Conservation (phyloP, 1,140 invertebrate species). For the Eciton burchellii region DNA sequence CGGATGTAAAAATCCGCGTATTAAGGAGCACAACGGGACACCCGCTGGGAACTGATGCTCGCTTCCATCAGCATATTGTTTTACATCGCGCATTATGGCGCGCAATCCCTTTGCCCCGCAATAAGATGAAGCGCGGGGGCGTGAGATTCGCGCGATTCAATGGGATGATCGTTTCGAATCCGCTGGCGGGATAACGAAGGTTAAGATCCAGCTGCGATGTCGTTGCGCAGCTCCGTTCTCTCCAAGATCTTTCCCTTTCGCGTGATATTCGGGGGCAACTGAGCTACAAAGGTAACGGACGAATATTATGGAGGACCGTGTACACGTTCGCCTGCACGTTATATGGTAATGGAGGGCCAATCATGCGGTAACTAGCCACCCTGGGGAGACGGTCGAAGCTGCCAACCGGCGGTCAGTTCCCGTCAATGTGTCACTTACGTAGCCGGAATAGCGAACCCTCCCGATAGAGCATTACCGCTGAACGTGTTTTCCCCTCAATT, state of each 20-base stretch:
- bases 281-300: constrained; percentile 54
- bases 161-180: not conserved
- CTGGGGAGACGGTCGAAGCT: constrained; percentile 82
- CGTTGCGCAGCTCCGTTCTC: not conserved
- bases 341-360: constrained; percentile 86
- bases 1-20: constrained; percentile 59
- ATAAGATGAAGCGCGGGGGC: constrained; percentile 19
- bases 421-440: constrained; percentile 86
- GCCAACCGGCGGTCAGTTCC: constrained; percentile 84
- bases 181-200: not conserved
- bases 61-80: constrained; percentile 38
- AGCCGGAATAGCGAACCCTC: constrained; percentile 79
- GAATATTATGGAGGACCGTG: constrained; percentile 71
- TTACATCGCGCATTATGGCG: constrained; percentile 13
- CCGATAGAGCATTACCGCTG: constrained; percentile 76
- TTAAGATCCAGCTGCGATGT: not conserved
- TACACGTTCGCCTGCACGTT: constrained; percentile 77
- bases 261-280: constrained; percentile 30
- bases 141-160: constrained; percentile 2
- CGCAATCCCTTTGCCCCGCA: constrained; percentile 7
- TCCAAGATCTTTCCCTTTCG: constrained; percentile 1
- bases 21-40: constrained; percentile 16
- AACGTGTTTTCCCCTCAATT: constrained; percentile 80
- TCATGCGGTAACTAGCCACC: constrained; percentile 85
- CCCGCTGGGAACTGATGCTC: constrained; percentile 52